Percentiles rank a stretch among this genome's conserved stretches.
These are phyloP conservation scores for Pseudoips prasinana DNA, from an alignment of 2,888 invertebrate genomes.

Conservation along the genomic window DNA sequence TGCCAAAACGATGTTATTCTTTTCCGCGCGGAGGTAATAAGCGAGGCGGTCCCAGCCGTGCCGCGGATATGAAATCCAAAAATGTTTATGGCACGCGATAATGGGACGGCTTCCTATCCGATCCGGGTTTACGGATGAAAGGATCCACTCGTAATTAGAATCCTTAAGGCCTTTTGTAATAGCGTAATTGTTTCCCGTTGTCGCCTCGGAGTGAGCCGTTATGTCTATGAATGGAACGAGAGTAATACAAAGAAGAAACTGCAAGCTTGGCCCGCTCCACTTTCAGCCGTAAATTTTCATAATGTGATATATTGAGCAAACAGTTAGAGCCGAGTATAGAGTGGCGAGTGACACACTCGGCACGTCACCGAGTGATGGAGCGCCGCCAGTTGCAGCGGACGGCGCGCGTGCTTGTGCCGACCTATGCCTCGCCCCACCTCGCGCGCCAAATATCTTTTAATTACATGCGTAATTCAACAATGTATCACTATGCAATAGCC, in stretches of 20 bases:
- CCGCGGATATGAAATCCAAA: slow-evolving; percentile 79
- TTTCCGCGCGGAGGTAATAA: slow-evolving; percentile 78
- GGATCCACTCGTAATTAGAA: slow-evolving; percentile 71
- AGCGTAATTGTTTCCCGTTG: slow-evolving; percentile 74
- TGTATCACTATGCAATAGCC: slow-evolving; percentile 46
- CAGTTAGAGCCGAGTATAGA: slow-evolving; percentile 44
- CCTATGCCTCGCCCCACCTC: slow-evolving; percentile 58
- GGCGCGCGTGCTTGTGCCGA: slow-evolving; percentile 49
- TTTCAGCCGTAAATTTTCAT: slow-evolving; percentile 41
- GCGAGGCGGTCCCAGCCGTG: slow-evolving; percentile 67
- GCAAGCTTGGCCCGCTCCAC: slow-evolving; percentile 47
- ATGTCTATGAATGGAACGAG: slow-evolving; percentile 66
- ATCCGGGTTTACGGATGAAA: slow-evolving; percentile 69
- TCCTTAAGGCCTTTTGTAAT: slow-evolving; percentile 72
- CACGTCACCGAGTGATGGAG: slow-evolving; percentile 57
- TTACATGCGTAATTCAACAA: slow-evolving; percentile 66
- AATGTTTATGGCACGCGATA: slow-evolving; percentile 76
- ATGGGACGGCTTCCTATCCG: slow-evolving; percentile 70
- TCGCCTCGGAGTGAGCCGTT: slow-evolving; percentile 61
- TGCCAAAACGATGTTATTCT: slow-evolving; percentile 80
- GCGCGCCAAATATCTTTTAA: slow-evolving; percentile 70
- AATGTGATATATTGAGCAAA: slow-evolving; percentile 43
- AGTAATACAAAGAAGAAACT: slow-evolving; percentile 62
- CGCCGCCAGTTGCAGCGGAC: slow-evolving; percentile 59
- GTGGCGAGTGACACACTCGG: slow-evolving; percentile 35